These are phyloP conservation scores for Lomographa bimaculata DNA, from an alignment of 2,888 invertebrate genomes.

Conservation along the genomic window DNA sequence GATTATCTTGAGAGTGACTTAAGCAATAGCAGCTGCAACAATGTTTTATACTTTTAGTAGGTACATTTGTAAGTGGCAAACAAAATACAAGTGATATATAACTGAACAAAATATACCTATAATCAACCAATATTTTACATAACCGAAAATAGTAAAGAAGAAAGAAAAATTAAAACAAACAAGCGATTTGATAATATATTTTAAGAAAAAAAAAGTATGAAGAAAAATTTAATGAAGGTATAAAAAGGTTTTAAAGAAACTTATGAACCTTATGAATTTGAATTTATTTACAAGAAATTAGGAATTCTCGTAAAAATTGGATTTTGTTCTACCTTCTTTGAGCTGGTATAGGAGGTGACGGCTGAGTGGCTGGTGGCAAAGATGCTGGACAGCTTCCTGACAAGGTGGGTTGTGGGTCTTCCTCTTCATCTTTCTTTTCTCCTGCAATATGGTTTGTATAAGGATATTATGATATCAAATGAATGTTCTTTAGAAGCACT, in stretches of 20 bases:
- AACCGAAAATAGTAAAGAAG: not conserved
- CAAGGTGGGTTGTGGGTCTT: slow-evolving; percentile 53
- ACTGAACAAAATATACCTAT: slow-evolving; percentile 1
- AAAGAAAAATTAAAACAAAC: not conserved
- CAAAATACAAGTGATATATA: slow-evolving; percentile 10
- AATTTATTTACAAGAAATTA: too few species aligned
- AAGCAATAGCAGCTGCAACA: slow-evolving; percentile 83
- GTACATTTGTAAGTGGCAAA: slow-evolving; percentile 38
- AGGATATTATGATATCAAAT: slow-evolving; percentile 4
- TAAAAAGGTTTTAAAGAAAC: too few species aligned
- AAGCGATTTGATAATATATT: not conserved
- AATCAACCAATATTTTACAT: slow-evolving; percentile 2
- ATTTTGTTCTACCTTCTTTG: slow-evolving; percentile 73
- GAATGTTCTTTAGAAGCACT: not conserved
- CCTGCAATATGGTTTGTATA: too few species aligned
- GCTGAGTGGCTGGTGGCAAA: slow-evolving; percentile 62
- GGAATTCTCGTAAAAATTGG: too few species aligned
- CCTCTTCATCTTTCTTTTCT: slow-evolving; percentile 63
- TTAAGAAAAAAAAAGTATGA: not conserved
- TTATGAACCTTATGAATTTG: too few species aligned
- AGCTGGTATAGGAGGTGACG: slow-evolving; percentile 74
- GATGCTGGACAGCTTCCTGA: slow-evolving; percentile 77
- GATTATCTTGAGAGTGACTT: slow-evolving; percentile 79
- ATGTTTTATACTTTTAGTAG: slow-evolving; percentile 60
- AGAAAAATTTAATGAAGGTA: not conserved